phyloP scores from a whole-genome alignment of 2,797 vertebrate genomes.

The Ctenopoma kingsleyae region DNA sequence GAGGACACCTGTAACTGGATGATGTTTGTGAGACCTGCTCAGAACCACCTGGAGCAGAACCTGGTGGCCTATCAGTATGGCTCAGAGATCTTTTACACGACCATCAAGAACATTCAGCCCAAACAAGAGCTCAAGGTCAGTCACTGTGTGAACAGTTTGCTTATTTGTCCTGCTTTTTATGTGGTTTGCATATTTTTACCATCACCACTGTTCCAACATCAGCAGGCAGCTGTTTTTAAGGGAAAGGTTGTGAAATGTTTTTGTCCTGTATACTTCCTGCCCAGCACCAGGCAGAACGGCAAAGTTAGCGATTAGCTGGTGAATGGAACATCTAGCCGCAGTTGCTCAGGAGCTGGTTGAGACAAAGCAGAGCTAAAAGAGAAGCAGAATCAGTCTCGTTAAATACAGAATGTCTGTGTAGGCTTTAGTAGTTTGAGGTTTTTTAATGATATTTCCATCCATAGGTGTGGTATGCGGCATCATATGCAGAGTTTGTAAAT shows the following conservation, averaged over 20 bases:
- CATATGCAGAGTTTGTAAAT: conserved; percentile 96
- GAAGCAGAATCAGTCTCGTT: neutral
- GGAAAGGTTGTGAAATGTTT: neutral
- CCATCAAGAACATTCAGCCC: conserved; percentile 98
- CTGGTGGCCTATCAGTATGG: conserved; percentile 98
- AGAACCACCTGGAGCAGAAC: conserved; percentile 98
- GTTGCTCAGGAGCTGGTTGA: neutral
- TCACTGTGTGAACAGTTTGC: neutral
- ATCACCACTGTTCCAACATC: neutral
- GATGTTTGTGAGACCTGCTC: conserved; percentile 99
- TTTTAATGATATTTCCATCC: conserved; percentile 1
- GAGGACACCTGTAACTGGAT: conserved; percentile 98
- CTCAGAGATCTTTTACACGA: conserved; percentile 95
- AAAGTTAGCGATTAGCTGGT: neutral
- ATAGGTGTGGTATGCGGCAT: conserved; percentile 98
- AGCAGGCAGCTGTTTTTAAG: neutral
- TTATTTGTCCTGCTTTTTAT: neutral
- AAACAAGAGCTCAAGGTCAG: conserved; percentile 97
- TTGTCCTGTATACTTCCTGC: neutral
- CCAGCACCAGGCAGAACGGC: neutral
- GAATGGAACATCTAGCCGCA: no score
- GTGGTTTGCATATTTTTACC: neutral
- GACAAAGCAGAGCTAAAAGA: neutral
- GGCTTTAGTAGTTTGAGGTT: neutral
- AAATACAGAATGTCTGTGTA: neutral